Conservation (phyloP, 92 coral and sea anemone species). For the Meandrina meandrites region DNA sequence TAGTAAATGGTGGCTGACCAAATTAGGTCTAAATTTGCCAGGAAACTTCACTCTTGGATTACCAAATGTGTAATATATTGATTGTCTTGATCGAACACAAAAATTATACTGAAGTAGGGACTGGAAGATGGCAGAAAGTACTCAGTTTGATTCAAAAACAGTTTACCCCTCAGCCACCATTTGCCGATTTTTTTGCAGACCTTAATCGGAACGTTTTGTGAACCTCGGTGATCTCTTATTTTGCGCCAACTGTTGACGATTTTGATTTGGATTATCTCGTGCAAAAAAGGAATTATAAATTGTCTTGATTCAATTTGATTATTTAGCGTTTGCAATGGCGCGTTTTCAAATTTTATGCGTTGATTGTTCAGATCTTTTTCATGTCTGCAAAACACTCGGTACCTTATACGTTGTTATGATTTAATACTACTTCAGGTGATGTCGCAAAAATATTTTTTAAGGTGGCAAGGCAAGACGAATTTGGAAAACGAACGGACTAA, state of each 20-base stretch:
- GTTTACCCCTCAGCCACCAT: not conserved
- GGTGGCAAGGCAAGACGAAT: too few species aligned
- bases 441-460: too few species aligned
- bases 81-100: not conserved
- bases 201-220: not conserved
- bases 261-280: not conserved
- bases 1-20: not conserved
- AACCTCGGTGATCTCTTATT: not conserved
- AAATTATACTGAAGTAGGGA: too few species aligned
- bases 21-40: not conserved
- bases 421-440: too few species aligned
- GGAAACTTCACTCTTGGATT: not conserved
- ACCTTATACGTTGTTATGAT: not conserved
- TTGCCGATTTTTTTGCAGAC: slow-evolving; percentile 1
- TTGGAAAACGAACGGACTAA: too few species aligned
- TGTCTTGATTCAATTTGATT: not conserved
- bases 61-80: too few species aligned
- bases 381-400: not conserved
- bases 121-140: too few species aligned
- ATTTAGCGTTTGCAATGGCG: too few species aligned
- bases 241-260: not conserved
- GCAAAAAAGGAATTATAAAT: not conserved
- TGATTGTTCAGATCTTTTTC: not conserved
- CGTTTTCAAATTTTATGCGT: not conserved
- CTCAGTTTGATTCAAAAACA: too few species aligned